phyloP scores from a whole-genome alignment of 2,797 vertebrate genomes.

The Crenuchus spilurus region DNA sequence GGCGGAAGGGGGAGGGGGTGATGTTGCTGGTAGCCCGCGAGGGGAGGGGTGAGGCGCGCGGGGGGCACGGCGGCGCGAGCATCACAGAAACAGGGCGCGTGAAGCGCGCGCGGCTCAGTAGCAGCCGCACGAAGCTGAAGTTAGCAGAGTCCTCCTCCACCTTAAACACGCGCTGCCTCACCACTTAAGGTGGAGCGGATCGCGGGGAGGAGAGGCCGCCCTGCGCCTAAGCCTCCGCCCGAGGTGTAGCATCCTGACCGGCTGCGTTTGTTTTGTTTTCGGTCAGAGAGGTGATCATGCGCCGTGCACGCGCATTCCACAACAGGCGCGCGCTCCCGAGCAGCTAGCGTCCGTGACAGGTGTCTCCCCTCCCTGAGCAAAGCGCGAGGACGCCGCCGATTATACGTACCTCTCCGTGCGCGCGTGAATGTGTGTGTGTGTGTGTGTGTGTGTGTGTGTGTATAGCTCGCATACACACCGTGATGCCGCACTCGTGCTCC shows the following conservation, averaged over 20 bases:
- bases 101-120: constrained; percentile 55
- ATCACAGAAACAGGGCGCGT: constrained; percentile 56
- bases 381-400: constrained; percentile 50
- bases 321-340: constrained; percentile 62
- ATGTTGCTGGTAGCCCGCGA: constrained; percentile 27
- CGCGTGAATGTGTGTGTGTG: not conserved
- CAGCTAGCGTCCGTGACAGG: constrained; percentile 65
- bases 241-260: constrained; percentile 34
- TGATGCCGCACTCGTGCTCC: constrained; percentile 64
- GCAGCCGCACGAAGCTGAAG: too few species aligned
- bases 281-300: constrained; percentile 34
- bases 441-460: constrained; percentile 21
- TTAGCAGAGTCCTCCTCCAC: too few species aligned
- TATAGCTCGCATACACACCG: constrained; percentile 67
- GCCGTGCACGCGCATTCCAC: constrained; percentile 73
- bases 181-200: too few species aligned
- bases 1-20: not conserved
- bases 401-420: constrained; percentile 38
- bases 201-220: too few species aligned
- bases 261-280: not conserved
- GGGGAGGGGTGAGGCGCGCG: constrained; percentile 18
- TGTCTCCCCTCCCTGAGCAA: constrained; percentile 60
- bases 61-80: constrained; percentile 34
- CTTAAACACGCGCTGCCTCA: too few species aligned
- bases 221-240: constrained; percentile 50